Evolutionary conservation across 2,797 vertebrate species (phyloP).

Genomic region (Chaetodon trifasciatus): DNA sequence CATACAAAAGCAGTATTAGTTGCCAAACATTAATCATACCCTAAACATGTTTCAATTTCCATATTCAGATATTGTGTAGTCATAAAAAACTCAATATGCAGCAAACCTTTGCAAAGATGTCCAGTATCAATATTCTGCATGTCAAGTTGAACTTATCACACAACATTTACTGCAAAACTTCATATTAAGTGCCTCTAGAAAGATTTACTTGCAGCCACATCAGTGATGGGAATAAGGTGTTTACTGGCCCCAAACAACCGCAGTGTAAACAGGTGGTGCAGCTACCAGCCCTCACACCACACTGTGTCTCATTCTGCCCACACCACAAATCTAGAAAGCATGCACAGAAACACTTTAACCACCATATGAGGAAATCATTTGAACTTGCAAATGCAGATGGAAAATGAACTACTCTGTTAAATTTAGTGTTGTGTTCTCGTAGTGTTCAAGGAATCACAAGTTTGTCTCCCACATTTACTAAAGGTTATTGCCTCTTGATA

Average conservation of each 20-base stretch:
- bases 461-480: neutral
- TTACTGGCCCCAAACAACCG: constrained; percentile 31
- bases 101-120: neutral
- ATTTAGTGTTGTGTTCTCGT: too few relatives aligned
- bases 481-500: neutral
- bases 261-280: constrained; percentile 26
- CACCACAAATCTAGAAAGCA: neutral
- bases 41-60: neutral
- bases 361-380: constrained; percentile 1
- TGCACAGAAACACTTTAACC: neutral
- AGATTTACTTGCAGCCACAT: neutral
- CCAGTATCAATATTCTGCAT: neutral
- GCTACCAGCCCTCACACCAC: constrained; percentile 17
- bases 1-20: neutral
- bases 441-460: too few relatives aligned
- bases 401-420: neutral
- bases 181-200: neutral
- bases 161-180: neutral
- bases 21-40: neutral
- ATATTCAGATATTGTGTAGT: neutral
- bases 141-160: neutral
- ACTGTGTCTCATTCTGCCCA: constrained; percentile 1
- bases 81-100: neutral
- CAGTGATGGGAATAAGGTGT: constrained; percentile 23
- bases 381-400: neutral